phyloP scores from a whole-genome alignment of 2,113 vertebrate genomes.

The Catagonus wagneri region DNA sequence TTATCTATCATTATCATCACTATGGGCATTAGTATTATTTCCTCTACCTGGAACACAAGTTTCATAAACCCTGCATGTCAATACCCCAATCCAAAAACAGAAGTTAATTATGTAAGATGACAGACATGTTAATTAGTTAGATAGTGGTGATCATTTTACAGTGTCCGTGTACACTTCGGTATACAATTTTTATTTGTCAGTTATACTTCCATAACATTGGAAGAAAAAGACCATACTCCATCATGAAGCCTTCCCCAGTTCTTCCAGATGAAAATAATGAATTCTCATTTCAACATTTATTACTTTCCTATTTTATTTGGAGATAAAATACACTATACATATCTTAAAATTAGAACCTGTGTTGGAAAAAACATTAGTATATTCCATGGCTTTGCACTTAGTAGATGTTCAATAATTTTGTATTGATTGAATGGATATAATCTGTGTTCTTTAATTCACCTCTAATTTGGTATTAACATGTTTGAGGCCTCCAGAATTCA shows the following conservation, averaged over 20 bases:
- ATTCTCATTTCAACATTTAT: not conserved
- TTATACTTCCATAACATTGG: not conserved
- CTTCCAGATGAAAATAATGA: not conserved
- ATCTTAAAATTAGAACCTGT: slow-evolving; percentile 10
- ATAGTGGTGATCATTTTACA: not conserved
- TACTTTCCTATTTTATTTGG: too few relatives aligned
- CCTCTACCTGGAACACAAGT: not conserved
- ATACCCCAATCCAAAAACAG: not conserved
- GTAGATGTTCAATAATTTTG: slow-evolving; percentile 14
- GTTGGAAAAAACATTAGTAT: not conserved
- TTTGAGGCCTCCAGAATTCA: not conserved
- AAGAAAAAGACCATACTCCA: not conserved
- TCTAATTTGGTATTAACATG: slow-evolving; percentile 16
- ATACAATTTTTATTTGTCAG: not conserved
- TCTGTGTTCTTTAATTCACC: slow-evolving; percentile 6
- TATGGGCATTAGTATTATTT: not conserved
- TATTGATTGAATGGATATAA: not conserved
- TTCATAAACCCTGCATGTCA: not conserved
- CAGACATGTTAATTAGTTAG: not conserved
- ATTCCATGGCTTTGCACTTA: not conserved
- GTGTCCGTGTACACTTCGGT: not conserved
- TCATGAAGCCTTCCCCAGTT: not conserved
- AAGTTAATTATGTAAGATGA: not conserved
- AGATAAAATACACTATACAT: too few relatives aligned
- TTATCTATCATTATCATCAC: not conserved